phyloP scores from a whole-genome alignment of 1,140 invertebrate genomes.

The Archivesica marissinica region DNA sequence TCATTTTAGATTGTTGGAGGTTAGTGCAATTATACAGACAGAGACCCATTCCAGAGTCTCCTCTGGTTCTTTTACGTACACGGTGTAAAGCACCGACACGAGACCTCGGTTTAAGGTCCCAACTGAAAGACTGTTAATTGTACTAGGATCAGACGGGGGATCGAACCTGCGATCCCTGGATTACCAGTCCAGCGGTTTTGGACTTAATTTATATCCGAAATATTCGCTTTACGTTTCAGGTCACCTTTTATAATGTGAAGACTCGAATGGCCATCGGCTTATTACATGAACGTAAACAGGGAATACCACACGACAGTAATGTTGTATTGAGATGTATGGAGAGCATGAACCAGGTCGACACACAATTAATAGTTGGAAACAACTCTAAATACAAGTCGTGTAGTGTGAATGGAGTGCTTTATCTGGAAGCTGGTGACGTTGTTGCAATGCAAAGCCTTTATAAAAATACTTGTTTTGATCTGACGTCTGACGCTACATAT shows the following conservation, averaged over 20 bases:
- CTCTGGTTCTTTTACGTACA: too few relatives aligned
- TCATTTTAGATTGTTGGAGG: too few relatives aligned
- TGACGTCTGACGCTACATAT: constrained; percentile 3
- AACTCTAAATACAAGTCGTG: constrained; percentile 7
- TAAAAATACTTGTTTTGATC: not conserved
- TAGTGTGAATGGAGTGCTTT: constrained; percentile 4
- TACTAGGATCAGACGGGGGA: too few relatives aligned
- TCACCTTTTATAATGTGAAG: constrained; percentile 16
- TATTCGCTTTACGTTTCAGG: constrained; percentile 18
- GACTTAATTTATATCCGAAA: too few relatives aligned
- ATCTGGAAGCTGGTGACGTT: not conserved
- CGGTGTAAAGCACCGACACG: too few relatives aligned
- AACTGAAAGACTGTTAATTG: too few relatives aligned
- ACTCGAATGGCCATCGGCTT: constrained; percentile 4
- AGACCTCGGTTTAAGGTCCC: too few relatives aligned
- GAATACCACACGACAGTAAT: not conserved
- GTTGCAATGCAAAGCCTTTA: constrained; percentile 1
- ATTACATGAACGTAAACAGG: not conserved
- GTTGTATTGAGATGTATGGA: constrained; percentile 1
- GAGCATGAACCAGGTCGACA: not conserved
- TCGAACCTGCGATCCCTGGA: too few relatives aligned
- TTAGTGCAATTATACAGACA: too few relatives aligned
- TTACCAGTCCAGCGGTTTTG: too few relatives aligned
- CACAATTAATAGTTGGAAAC: not conserved
- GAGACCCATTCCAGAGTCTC: too few relatives aligned